Conservation (phyloP, 2,113 vertebrate species). For the Pseudorhombus dupliciocellatus region DNA sequence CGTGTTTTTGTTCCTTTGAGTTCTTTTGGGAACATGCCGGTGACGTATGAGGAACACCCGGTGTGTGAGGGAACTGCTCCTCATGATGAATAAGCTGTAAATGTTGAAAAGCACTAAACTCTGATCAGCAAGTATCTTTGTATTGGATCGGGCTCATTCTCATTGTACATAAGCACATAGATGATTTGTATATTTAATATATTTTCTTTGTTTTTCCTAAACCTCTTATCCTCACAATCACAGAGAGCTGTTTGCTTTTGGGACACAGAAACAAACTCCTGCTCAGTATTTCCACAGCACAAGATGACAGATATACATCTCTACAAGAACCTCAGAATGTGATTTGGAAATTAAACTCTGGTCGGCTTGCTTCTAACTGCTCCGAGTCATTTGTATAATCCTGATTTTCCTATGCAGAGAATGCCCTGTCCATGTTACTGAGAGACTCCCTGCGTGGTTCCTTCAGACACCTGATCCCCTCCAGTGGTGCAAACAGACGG, state of each 20-base stretch:
- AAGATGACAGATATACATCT: too few relatives aligned
- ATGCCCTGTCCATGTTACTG: not conserved
- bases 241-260: too few relatives aligned
- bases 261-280: not conserved
- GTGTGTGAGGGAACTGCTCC: not conserved
- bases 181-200: conserved; percentile 31
- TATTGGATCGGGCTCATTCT: conserved; percentile 11
- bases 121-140: not conserved
- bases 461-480: conserved; percentile 31
- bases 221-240: too few relatives aligned
- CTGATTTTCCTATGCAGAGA: not conserved
- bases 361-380: not conserved
- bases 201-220: not conserved
- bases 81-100: conserved; percentile 25
- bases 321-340: not conserved
- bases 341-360: not conserved
- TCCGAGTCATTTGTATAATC: not conserved
- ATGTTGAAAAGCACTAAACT: conserved; percentile 39
- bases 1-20: not conserved
- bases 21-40: conserved; percentile 10
- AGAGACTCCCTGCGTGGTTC: not conserved
- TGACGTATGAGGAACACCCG: conserved; percentile 29
- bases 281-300: not conserved
- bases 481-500: conserved; percentile 42
- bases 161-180: conserved; percentile 34